Evolutionary conservation across 2,797 vertebrate genomes (phyloP), one percentile per base, ranked within the genome.

Genomic region (Sitta carolinensis): DNA sequence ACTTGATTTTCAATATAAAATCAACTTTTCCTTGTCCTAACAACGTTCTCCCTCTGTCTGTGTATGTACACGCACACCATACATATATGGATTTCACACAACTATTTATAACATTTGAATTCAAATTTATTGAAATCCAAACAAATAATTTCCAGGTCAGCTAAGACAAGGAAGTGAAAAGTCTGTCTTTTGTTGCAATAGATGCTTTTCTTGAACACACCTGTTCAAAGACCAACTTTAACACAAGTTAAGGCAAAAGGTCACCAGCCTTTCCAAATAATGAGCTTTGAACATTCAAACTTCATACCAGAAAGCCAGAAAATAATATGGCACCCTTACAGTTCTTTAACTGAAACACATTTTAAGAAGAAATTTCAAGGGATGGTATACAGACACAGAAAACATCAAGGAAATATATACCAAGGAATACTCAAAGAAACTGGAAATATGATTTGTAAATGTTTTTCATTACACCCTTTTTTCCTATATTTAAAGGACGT

Each of bases 371-470:
- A 59, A 76, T 36, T 55, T 4, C 10, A 78, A 83, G 26, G 3
- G 10, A 36, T 11, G 64, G 47, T 51, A 72, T 21, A 86, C 23
- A 86, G n/a, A 64, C 42, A 89, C 9, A 75, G 42, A 87, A 83
- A 88, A 84, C 7, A 50, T 13, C 86, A 62, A n/a, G n/a, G n/a
- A n/a, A n/a, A n/a, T n/a, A n/a, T n/a, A n/a, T n/a, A n/a, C n/a
- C n/a, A n/a, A n/a, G n/a, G n/a, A n/a, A 32, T 7, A 63, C 10
- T 36, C 25, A 48, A 13, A 4, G 47, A 78, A 91, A 75, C 5
- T 27, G 42, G 38, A 74, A 90, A 57, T 5, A 3, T 3, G 26
- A 75, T n/a, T 61, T 0, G 0, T 13, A 42, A 40, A 29, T n/a
- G 20, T 27, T 86, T 81, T 63, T 45, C 76, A 54, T 63, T 16